A percentile compares a stretch with the other conserved stretches of the same genome.
phyloP scores from a whole-genome alignment of 2,113 vertebrate genomes.

The Megaceryle maxima region DNA sequence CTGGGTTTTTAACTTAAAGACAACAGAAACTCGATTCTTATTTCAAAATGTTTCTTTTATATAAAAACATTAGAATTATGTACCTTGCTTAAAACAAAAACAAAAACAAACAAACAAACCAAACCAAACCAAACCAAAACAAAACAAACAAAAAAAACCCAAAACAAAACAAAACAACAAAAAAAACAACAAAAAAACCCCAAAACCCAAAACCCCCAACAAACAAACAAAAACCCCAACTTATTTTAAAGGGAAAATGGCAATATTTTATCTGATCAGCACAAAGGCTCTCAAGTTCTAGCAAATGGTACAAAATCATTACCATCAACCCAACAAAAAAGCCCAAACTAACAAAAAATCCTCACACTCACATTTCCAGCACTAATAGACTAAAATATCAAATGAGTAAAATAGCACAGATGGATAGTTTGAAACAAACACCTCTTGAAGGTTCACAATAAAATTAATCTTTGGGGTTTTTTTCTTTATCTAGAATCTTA shows the following conservation, averaged over 20 bases:
- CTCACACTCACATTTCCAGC: not conserved
- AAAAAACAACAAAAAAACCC: too few species aligned
- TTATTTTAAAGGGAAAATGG: not conserved
- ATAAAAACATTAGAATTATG: not conserved
- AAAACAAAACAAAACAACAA: not conserved
- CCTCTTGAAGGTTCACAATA: not conserved
- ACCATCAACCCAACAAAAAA: not conserved
- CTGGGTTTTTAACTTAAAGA: not conserved
- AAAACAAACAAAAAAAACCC: too few species aligned
- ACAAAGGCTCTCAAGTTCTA: not conserved
- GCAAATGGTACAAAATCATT: not conserved
- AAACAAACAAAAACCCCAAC: too few species aligned
- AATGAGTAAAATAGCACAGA: not conserved
- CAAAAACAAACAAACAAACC: too few species aligned
- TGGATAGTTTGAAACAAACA: not conserved
- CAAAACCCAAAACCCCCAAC: too few species aligned
- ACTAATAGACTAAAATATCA: not conserved
- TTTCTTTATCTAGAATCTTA: not conserved
- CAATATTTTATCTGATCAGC: not conserved
- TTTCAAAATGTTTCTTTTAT: not conserved
- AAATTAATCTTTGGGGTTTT: not conserved
- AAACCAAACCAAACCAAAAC: too few species aligned
- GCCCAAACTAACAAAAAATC: too few species aligned
- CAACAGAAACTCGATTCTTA: not conserved
- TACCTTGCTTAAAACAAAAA: not conserved